Conservation (phyloP, 2,113 vertebrate genomes). For the Sceloporus tristichus region DNA sequence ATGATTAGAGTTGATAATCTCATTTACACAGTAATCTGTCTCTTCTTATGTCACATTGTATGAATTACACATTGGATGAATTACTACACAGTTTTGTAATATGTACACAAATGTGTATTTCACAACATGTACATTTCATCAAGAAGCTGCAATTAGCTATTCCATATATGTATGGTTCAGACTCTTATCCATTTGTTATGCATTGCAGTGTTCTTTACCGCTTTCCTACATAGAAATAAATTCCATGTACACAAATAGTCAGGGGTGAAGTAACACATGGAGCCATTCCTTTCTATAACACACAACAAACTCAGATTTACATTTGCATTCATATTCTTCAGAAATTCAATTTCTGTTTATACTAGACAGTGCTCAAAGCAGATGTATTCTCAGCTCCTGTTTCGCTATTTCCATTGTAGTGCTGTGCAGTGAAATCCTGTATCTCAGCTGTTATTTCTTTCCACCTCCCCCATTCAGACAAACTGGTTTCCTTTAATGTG, state of each 20-base stretch:
- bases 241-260: not conserved
- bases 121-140: not conserved
- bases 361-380: conserved; percentile 12
- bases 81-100: not conserved
- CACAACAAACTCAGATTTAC: not conserved
- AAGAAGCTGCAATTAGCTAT: not conserved
- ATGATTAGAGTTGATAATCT: not conserved
- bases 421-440: conserved; percentile 18
- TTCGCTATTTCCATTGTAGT: not conserved
- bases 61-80: not conserved
- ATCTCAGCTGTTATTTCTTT: not conserved
- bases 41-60: not conserved
- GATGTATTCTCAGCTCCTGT: not conserved
- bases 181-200: not conserved
- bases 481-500: conserved; percentile 30
- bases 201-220: not conserved
- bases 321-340: not conserved
- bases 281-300: not conserved
- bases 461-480: conserved; percentile 33
- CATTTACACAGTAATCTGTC: not conserved
- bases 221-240: not conserved
- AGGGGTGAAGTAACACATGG: not conserved
- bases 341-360: not conserved
- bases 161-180: not conserved
- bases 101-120: not conserved